These are phyloP conservation scores for Myotis yumanensis DNA, from an alignment of 2,113 vertebrate genomes.

Conservation along the genomic window DNA sequence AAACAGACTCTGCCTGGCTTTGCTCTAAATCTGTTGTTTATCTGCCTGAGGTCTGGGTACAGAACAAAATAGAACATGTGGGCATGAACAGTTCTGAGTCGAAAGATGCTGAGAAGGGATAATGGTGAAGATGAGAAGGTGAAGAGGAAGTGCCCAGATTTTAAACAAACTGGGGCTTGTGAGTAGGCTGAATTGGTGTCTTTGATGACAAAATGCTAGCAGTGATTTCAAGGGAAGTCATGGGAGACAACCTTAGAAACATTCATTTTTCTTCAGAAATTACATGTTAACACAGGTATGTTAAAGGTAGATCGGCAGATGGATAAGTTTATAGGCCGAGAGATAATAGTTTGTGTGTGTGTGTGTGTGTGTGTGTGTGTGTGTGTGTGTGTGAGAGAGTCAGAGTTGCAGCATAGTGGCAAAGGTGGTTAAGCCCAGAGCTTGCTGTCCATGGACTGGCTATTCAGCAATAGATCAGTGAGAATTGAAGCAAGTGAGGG, in stretches of 20 bases:
- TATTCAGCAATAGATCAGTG: conserved; percentile 11
- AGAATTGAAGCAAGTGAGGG: background rate
- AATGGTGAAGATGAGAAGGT: background rate
- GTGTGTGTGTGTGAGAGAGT: background rate
- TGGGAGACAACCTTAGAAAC: background rate
- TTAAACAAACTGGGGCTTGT: background rate
- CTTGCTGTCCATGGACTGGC: background rate
- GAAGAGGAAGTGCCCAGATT: background rate
- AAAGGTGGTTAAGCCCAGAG: background rate
- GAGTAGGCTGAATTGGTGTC: background rate
- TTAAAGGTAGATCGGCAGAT: background rate
- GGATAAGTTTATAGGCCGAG: background rate
- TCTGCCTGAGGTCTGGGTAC: background rate
- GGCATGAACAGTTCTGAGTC: background rate
- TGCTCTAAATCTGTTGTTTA: conserved; percentile 1
- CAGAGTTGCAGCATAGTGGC: background rate
- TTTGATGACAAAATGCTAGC: background rate
- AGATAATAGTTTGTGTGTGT: background rate
- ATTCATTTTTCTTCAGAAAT: background rate
- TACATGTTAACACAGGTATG: background rate
- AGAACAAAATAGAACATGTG: background rate
- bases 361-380: background rate
- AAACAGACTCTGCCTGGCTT: background rate
- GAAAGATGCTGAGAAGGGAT: background rate
- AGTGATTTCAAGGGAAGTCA: background rate